Base-by-base conservation (phyloP, 2,888 invertebrate species). In the Brachylomia viminalis region DNA sequence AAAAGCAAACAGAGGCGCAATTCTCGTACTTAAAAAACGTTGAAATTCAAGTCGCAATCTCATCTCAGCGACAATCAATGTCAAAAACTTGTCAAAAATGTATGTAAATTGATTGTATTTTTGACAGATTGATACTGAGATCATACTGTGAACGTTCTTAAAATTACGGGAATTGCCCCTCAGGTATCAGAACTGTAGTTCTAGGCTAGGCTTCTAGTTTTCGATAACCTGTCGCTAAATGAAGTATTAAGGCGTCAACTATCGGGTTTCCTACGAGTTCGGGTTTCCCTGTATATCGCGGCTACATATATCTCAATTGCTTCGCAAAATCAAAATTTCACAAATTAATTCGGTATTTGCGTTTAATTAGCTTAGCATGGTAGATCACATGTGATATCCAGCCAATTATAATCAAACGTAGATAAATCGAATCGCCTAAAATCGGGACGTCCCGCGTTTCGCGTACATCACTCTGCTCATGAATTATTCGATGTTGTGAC, bases 401-500 rank as follows among this genome's bases (percentile, higher is more conserved):
- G 23, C 5, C 56, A 75, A 61, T 74, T 70, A 64, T 47, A 70
- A 70, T 77, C 59, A 69, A 66, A 75, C n/a, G 23, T 65, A 42
- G 66, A 61, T 70, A 72, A 71, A 77, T 72, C 42, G 71, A 72
- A 75, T 49, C n/a, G 30, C 10, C 61, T 70, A 61, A 82, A 79
- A 73, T n/a, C 67, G 23, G 64, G 62, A 42, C n/a, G 27, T 72
- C 54, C 66, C 67, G 61, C 54, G 45, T 69, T 65, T 5, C 33
- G 56, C n/a, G 68, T 68, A 74, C 83, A 85, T 76, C 86, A 85
- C 87, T 85, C n/a, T 13, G 30, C 76, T 94, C 93, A 95, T 96
- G 94, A 95, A 95, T 95, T 92, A 95, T 95, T 95, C 95, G 85
- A 85, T 90, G 89, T 94, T 95, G 93, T 93, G 94, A 94, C 94